Conservation (phyloP, 1,140 invertebrate species). For the Conus betulinus region DNA sequence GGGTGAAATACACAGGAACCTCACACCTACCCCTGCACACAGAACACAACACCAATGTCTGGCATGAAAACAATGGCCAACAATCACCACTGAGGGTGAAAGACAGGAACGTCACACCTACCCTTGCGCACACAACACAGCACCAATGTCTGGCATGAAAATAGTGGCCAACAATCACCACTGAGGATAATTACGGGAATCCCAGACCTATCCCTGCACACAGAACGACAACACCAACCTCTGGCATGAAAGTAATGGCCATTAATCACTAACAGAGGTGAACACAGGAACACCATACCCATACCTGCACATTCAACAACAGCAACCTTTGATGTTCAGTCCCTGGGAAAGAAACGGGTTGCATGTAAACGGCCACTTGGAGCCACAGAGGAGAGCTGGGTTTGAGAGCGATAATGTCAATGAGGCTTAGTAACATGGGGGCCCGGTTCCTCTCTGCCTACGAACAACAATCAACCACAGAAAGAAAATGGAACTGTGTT, state of each 20-base stretch:
- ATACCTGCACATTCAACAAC: no score
- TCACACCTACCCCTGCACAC: conserved; percentile 80
- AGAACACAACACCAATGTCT: conserved; percentile 78
- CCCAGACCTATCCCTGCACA: conserved; percentile 81
- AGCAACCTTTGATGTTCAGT: no score
- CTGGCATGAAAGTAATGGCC: conserved; percentile 95
- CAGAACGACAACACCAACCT: conserved; percentile 71
- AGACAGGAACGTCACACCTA: conserved; percentile 90
- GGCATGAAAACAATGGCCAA: conserved; percentile 94
- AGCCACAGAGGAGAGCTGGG: no score
- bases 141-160: conserved; percentile 87
- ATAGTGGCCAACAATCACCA: conserved; percentile 93
- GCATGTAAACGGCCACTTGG: no score
- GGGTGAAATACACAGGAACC: conserved; percentile 92
- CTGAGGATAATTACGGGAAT: conserved; percentile 91
- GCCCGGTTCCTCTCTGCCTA: no score
- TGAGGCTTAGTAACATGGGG: no score
- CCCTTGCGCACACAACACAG: no score
- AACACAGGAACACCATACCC: conserved; percentile 91
- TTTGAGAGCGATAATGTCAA: no score
- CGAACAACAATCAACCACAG: no score
- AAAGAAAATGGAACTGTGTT: no score
- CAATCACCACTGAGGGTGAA: conserved; percentile 92
- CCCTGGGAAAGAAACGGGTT: no score
- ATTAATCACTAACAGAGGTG: conserved; percentile 91